Evolutionary conservation across 1,140 invertebrate species (phyloP), one percentile per base, ranked within the genome.

Genomic region (Nebria ingens): DNA sequence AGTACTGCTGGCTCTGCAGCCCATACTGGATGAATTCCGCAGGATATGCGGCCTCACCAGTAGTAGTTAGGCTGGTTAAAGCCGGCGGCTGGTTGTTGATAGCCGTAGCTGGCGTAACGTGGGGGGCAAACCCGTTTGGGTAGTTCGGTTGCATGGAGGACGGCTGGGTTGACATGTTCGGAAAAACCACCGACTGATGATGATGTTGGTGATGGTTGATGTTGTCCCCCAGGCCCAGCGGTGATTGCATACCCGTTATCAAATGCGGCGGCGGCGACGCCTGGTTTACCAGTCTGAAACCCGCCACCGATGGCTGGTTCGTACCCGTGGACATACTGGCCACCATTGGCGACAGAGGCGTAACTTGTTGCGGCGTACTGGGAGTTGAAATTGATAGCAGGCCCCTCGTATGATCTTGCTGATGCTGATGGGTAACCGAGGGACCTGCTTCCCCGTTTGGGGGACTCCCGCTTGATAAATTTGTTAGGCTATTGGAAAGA

Each of bases 361-460:
- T 71, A 70, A 70, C 68, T 67, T 69, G 70, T 21, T 65, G 67
- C 34, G 57, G 67, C 50, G 17, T 52, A 52, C 50, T 58, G 54
- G 51, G 23, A 11, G 51, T 23, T 29, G 51, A 61, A 57, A 60
- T 59, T 15, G 82, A 81, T 73, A 84, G 84, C 85, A 87, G 86
- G 86, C 84, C 85, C 85, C 85, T 84, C 85, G 84, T 78, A 78
- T 86, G 77, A 62, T 55, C 55, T 59, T 63, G 65, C 78, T 86
- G 77, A 62, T 55, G 54, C 58, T 63, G 65, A 55, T 65, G 59
- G 62, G 63, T 23, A 55, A 65, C 73, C 74, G 79, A 80, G 76
- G 76, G 78, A 76, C 79, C 86, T 88, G 86, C 86, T 80, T 87
- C 83, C 85, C 85, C 86, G 86, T 90, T 90, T 90, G 87, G 87